Percentiles rank a stretch among this genome's conserved stretches.
Evolutionary conservation across 2,797 vertebrate genomes (phyloP).

Genomic region (Falco peregrinus): DNA sequence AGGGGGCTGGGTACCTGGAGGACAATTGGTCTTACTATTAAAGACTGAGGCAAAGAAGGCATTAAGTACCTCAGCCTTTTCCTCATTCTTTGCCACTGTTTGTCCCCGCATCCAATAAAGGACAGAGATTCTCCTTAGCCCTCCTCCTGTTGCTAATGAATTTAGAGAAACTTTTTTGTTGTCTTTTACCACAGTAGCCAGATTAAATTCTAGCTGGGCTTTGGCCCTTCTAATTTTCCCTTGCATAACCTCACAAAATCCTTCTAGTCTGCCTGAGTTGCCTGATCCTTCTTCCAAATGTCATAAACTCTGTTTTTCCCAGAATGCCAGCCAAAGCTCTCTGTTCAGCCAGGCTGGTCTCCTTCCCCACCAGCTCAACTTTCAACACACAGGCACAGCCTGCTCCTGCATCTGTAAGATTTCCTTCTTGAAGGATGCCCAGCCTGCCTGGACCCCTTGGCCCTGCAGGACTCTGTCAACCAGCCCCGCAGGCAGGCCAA

Average conservation of each 20-base stretch:
- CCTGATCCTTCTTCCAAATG: neutral
- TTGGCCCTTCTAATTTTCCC: too few species aligned
- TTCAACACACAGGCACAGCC: fast-evolving
- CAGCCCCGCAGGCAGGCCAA: neutral
- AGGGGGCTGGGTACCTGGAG: fast-evolving
- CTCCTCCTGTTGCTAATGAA: too few species aligned
- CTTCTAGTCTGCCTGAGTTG: too few species aligned
- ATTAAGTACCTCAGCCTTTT: too few species aligned
- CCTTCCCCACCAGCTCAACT: fast-evolving
- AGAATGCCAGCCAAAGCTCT: neutral
- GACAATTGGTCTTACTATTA: neutral
- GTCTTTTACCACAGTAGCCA: too few species aligned
- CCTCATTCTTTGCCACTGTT: too few species aligned
- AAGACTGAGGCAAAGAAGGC: neutral
- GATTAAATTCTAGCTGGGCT: too few species aligned
- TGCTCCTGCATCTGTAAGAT: neutral
- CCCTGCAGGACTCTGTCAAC: neutral
- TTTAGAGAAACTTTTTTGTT: too few species aligned
- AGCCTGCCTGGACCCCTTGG: neutral
- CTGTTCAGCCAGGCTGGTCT: neutral
- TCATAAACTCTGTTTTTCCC: too few species aligned
- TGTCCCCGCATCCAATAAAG: too few species aligned
- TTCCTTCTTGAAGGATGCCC: neutral
- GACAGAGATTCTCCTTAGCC: too few species aligned
- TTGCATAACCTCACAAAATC: too few species aligned